Evolutionary conservation across 2,888 invertebrate genomes (phyloP), one percentile per base, ranked within the genome.

Genomic region (Drosophila monieri): DNA sequence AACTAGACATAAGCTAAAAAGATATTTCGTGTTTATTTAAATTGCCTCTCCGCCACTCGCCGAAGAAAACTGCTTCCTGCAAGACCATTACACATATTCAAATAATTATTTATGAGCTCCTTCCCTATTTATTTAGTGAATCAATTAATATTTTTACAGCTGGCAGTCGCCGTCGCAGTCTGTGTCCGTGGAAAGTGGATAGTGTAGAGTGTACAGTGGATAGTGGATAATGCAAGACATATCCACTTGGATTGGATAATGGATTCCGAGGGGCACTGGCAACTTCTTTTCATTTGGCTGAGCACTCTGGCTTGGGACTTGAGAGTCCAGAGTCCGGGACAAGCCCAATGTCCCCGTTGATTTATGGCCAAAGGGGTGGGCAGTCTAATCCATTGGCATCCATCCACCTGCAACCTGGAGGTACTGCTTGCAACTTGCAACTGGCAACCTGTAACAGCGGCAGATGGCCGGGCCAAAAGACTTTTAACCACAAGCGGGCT

Each of bases 331-430:
- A 39, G 14, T 14, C 61, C 44, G 48, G 52, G 60, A 44, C 48
- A 25, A 62, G 58, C 58, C 14, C 74, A 72, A 69, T 80, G 83
- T 85, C 72, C 74, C 72, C 67, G 80, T 74, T 85, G 85, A 80
- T 85, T 80, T 80, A 80, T 85, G 61, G 75, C 80, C 64, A 54
- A 49, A 43, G 46, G 49, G 62, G 60, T 59, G 59, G 71, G 44
- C 65, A 56, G 67, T 46, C 69, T 81, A 80, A 83, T 70, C 69
- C 69, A 39, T 48, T 69, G 59, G 60, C 47, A 69, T 68, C 65
- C 66, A 66, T 68, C 65, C 66, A 66, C 66, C 66, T 67, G 68
- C 68, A 27, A 48, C n/a, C 35, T 46, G 27, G 35, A 3, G 30
- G 68, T 59, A 60, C 9, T 27, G 21, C 4, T 23, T 60, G 53